Evolutionary conservation across 1,140 invertebrate genomes (phyloP).

Genomic region (Drosophila tristis): DNA sequence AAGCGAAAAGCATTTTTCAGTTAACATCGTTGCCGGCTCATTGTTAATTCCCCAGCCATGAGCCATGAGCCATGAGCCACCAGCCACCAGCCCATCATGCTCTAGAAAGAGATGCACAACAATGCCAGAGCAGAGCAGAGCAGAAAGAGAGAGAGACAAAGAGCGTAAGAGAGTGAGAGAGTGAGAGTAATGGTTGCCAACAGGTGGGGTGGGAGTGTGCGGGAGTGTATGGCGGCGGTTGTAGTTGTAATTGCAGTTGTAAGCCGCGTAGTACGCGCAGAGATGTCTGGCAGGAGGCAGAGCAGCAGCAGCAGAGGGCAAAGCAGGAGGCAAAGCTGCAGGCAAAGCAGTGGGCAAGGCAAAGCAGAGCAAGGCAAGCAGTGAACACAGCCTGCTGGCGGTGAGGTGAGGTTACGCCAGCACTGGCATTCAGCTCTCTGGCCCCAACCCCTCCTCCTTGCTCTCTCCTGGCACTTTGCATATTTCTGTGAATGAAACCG

Average conservation of each 20-base stretch:
- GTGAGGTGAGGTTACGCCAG: no score
- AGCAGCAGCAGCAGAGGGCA: no score
- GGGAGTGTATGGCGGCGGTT: constrained; percentile 9
- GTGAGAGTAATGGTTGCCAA: constrained; percentile 6
- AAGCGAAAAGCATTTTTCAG: constrained; percentile 75
- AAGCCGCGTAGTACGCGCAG: constrained; percentile 65
- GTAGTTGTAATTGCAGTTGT: constrained; percentile 72
- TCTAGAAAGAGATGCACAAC: neutral
- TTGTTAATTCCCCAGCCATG: constrained; percentile 53
- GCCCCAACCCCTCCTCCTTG: neutral
- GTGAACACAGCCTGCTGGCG: no score
- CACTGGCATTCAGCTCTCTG: constrained; percentile 9
- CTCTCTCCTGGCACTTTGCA: constrained; percentile 18
- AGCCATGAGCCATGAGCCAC: no score
- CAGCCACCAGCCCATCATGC: neutral
- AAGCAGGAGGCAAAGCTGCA: no score
- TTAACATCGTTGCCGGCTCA: constrained; percentile 74
- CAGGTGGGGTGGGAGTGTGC: constrained; percentile 23
- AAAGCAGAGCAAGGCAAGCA: no score
- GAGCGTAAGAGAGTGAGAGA: neutral
- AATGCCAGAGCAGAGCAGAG: neutral
- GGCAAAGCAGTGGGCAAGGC: no score
- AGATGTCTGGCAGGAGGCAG: constrained; percentile 1
- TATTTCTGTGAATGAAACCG: constrained; percentile 53
- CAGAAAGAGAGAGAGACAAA: neutral